A percentile compares a stretch with the other conserved stretches of the same genome.
Conservation (phyloP, 2,113 vertebrate genomes). For the Proteles cristata region DNA sequence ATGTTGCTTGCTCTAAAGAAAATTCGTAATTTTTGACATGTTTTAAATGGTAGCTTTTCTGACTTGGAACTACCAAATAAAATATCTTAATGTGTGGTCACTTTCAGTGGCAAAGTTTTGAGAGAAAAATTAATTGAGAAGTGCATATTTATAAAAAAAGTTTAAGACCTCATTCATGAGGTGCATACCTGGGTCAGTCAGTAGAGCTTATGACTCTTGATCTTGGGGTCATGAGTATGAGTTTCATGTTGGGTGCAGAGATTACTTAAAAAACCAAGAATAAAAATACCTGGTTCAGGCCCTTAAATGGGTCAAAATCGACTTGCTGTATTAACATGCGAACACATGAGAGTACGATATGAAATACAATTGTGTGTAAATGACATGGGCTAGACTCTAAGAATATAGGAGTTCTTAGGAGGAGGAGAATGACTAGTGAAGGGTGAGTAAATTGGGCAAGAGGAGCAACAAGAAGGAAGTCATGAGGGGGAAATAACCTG, state of each 20-base stretch:
- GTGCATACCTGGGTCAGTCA: background rate
- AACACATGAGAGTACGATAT: background rate
- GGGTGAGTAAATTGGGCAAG: background rate
- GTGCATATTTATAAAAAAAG: background rate
- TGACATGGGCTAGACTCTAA: background rate
- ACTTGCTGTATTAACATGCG: conserved; percentile 9
- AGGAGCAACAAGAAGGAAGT: background rate
- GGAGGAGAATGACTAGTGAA: background rate
- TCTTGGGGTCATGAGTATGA: background rate
- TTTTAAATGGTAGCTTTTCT: background rate
- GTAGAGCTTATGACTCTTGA: background rate
- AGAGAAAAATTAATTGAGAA: background rate
- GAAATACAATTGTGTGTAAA: background rate
- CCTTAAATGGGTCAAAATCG: conserved; percentile 13
- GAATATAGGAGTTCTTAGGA: background rate
- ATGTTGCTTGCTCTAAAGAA: conserved; percentile 9
- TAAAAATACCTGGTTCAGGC: background rate
- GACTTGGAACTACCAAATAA: background rate
- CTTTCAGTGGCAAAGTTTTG: conserved; percentile 1
- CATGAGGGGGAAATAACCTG: background rate
- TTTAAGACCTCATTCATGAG: background rate
- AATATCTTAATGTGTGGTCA: background rate
- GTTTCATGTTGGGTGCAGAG: background rate
- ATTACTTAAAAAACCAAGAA: background rate
- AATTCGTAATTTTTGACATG: background rate